Conservation (phyloP, 2,113 vertebrate genomes). For the Phycodurus eques region DNA sequence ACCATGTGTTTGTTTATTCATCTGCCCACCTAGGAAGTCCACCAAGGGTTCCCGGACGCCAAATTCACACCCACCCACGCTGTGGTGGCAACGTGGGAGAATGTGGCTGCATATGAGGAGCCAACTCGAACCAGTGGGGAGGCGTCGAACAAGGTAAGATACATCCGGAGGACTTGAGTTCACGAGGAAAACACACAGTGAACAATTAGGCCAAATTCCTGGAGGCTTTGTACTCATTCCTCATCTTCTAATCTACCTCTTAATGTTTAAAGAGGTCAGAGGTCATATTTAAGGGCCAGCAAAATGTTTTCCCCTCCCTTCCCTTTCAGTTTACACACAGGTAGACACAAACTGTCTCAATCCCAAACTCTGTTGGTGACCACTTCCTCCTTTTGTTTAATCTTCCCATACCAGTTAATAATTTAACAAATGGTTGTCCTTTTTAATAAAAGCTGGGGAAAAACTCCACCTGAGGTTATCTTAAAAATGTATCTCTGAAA, state of each 20-base stretch:
- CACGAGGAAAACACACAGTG: not conserved
- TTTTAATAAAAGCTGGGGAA: not conserved
- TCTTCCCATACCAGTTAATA: not conserved
- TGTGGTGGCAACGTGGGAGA: slow-evolving; percentile 90
- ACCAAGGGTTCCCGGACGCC: slow-evolving; percentile 76
- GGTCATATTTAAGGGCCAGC: slow-evolving; percentile 68
- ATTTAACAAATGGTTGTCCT: not conserved
- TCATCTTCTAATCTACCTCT: slow-evolving; percentile 55
- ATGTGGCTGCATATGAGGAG: slow-evolving; percentile 85
- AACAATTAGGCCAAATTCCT: slow-evolving; percentile 38
- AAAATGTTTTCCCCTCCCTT: slow-evolving; percentile 29
- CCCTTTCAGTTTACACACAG: slow-evolving; percentile 41
- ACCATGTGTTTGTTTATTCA: slow-evolving; percentile 37
- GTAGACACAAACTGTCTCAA: slow-evolving; percentile 20
- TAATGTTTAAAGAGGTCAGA: slow-evolving; percentile 55
- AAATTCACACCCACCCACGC: slow-evolving; percentile 77
- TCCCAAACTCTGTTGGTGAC: slow-evolving; percentile 18
- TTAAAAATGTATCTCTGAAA: not conserved
- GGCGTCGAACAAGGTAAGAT: slow-evolving; percentile 77
- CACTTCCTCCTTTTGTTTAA: slow-evolving; percentile 12
- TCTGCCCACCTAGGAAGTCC: slow-evolving; percentile 70
- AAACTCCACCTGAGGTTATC: not conserved
- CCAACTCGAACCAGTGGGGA: slow-evolving; percentile 38
- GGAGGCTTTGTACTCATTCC: slow-evolving; percentile 47
- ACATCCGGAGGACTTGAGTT: not conserved